A percentile compares a stretch with the other conserved stretches of the same genome.
Evolutionary conservation across 2,113 vertebrate species (phyloP).

Genomic region (Cricetomys ansorgei): DNA sequence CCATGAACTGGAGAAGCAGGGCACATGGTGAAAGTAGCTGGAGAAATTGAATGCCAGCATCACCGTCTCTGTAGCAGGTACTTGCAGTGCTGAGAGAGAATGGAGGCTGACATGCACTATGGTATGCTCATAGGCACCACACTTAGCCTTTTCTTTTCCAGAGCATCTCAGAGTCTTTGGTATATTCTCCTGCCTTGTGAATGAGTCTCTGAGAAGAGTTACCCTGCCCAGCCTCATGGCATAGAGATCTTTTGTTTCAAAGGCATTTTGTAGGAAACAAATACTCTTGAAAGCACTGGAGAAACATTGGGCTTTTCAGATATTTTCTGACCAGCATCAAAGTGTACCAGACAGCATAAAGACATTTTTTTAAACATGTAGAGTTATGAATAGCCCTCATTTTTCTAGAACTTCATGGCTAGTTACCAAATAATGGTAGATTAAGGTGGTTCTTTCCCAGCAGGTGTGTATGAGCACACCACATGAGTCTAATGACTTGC

Average conservation of each 20-base stretch:
- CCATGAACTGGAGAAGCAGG: not conserved
- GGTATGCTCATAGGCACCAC: not conserved
- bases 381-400: not conserved
- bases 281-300: not conserved
- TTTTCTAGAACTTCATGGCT: not conserved
- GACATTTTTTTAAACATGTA: not conserved
- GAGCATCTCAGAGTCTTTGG: not conserved
- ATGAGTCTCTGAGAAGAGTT: not conserved
- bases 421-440: not conserved
- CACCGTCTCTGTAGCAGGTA: not conserved
- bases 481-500: too few relatives aligned
- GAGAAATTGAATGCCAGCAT: not conserved
- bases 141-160: not conserved
- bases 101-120: not conserved
- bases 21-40: not conserved
- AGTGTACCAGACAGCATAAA: not conserved
- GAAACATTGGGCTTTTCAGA: not conserved
- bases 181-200: not conserved
- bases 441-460: not conserved
- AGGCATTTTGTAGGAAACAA: not conserved
- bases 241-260: conserved; percentile 2
- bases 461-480: not conserved
- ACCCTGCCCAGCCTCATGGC: not conserved
- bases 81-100: not conserved
- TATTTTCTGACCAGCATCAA: not conserved